phyloP scores from a whole-genome alignment of 2,797 vertebrate species.

The Tragelaphus eurycerus region DNA sequence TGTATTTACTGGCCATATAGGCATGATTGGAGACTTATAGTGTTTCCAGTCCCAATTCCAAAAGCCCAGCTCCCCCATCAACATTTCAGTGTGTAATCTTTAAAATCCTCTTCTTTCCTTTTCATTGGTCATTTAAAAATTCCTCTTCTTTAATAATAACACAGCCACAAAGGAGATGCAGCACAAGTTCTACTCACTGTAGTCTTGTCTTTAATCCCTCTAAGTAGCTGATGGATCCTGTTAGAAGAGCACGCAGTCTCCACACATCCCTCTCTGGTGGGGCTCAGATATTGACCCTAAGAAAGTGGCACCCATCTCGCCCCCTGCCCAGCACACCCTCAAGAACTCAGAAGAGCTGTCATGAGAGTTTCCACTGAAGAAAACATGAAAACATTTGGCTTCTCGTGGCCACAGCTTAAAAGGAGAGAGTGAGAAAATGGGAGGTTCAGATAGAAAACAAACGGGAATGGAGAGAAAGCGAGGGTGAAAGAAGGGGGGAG shows the following conservation, averaged over 20 bases:
- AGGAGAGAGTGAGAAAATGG: neutral
- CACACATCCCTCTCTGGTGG: neutral
- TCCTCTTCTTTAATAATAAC: conserved; percentile 36
- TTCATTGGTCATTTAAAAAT: conserved; percentile 44
- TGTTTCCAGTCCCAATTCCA: neutral
- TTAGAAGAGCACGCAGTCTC: neutral
- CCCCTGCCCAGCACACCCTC: neutral
- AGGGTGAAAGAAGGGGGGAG: neutral
- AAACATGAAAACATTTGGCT: neutral
- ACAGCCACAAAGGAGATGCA: conserved; percentile 16
- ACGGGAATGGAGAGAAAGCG: neutral
- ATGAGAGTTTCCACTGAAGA: neutral
- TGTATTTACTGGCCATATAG: neutral
- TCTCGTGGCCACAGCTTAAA: neutral
- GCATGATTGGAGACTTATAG: neutral
- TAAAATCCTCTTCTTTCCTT: conserved; percentile 38
- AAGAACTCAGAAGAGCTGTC: neutral
- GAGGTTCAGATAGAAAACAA: neutral
- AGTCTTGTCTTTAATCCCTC: neutral
- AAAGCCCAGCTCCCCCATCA: conserved; percentile 18
- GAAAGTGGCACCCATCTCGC: neutral
- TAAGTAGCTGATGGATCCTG: neutral
- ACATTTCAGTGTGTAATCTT: conserved; percentile 24
- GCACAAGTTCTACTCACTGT: neutral
- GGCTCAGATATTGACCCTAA: neutral